Percentiles rank a stretch among this genome's conserved stretches.
These are phyloP conservation scores for Pluvianellus socialis DNA, from an alignment of 2,113 vertebrate species.

Conservation along the genomic window DNA sequence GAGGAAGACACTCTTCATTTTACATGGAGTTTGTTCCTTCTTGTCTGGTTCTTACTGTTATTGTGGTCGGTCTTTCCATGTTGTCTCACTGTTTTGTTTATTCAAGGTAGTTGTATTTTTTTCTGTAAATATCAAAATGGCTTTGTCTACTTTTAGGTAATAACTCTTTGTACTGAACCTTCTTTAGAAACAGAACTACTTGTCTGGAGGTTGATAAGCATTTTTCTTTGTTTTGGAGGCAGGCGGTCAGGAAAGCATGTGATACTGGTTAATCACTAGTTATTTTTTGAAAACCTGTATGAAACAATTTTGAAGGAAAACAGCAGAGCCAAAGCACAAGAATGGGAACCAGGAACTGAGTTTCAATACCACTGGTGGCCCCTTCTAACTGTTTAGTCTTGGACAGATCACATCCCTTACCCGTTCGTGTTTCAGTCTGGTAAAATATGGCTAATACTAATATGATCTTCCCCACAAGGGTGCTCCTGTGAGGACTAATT, in stretches of 20 bases:
- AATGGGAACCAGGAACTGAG: not conserved
- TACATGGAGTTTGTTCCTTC: not conserved
- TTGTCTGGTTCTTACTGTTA: not conserved
- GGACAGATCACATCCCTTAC: not conserved
- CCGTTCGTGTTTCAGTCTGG: not conserved
- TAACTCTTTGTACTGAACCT: not conserved
- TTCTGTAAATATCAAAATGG: conserved; percentile 61
- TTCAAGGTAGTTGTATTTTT: conserved; percentile 44
- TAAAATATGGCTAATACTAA: not conserved
- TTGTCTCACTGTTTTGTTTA: conserved; percentile 37
- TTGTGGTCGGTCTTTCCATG: not conserved
- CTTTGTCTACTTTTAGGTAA: not conserved
- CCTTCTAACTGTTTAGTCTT: not conserved
- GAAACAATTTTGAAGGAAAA: not conserved
- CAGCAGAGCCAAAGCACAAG: not conserved
- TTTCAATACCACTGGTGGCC: not conserved
- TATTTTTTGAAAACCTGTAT: not conserved
- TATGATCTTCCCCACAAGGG: not conserved
- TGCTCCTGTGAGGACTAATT: not conserved
- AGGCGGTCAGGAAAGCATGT: not conserved
- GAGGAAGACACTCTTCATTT: not conserved
- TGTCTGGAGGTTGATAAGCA: not conserved
- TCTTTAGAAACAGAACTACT: not conserved
- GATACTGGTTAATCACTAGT: not conserved
- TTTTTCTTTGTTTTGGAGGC: not conserved